Percentiles rank a stretch among this genome's conserved stretches.
Conservation (phyloP, 2,797 vertebrate species). For the Semotilus atromaculatus region DNA sequence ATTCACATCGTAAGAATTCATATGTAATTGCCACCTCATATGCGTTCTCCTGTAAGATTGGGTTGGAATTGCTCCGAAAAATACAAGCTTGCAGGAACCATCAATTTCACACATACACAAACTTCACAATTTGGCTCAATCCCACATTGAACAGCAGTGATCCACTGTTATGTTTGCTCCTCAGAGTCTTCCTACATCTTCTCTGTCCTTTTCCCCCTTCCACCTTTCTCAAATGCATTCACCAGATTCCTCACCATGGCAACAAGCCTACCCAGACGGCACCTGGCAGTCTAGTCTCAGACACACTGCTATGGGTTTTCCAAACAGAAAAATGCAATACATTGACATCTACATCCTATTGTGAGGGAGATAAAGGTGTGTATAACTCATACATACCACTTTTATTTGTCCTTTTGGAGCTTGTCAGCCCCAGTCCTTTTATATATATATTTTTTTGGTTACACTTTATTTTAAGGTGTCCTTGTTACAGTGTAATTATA, state of each 20-base stretch:
- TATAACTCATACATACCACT: not conserved
- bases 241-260: conserved; percentile 45
- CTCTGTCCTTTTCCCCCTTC: not conserved
- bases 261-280: conserved; percentile 46
- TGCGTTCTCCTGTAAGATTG: not conserved
- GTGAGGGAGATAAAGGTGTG: not conserved
- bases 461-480: too few species aligned
- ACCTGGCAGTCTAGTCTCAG: conserved; percentile 37
- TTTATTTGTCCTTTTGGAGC: not conserved
- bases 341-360: not conserved
- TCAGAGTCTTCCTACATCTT: conserved; percentile 21
- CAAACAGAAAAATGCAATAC: conserved; percentile 7
- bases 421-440: not conserved
- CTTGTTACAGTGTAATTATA: too few species aligned
- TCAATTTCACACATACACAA: conserved; percentile 21
- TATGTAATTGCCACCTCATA: not conserved
- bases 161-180: conserved; percentile 25
- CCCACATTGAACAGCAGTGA: conserved; percentile 25
- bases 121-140: conserved; percentile 27
- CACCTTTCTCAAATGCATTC: conserved; percentile 35
- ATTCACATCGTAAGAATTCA: not conserved
- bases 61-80: not conserved
- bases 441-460: too few species aligned
- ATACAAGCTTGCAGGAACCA: not conserved
- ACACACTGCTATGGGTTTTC: conserved; percentile 8